Percentiles rank a stretch among this genome's conserved stretches.
phyloP scores from a whole-genome alignment of 2,888 invertebrate genomes.

The Silvanus unidentatus region DNA sequence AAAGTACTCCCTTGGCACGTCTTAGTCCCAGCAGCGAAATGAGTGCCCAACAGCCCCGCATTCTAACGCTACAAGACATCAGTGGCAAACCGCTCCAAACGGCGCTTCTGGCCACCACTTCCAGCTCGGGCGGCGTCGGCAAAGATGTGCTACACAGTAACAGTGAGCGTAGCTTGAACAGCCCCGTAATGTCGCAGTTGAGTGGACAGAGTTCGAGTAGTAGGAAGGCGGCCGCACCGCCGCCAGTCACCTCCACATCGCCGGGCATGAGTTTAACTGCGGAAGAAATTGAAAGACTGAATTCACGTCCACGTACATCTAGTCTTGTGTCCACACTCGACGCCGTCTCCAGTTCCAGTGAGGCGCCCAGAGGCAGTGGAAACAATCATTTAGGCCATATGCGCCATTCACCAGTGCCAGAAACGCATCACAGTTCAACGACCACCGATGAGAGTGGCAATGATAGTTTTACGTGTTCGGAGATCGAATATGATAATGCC shows the following conservation, averaged over 20 bases:
- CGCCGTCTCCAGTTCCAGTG: constrained; percentile 87
- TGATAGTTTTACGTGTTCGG: constrained; percentile 96
- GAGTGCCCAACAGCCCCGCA: constrained; percentile 85
- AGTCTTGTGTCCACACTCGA: constrained; percentile 89
- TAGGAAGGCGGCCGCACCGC: constrained; percentile 63
- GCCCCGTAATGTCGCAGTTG: constrained; percentile 86
- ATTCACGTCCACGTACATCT: constrained; percentile 79
- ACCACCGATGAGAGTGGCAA: constrained; percentile 91
- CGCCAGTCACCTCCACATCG: constrained; percentile 61
- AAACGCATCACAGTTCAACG: constrained; percentile 69
- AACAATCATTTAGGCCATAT: constrained; percentile 64
- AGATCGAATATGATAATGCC: constrained; percentile 93
- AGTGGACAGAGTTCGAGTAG: constrained; percentile 77
- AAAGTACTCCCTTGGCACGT: constrained; percentile 85
- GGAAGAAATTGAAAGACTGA: constrained; percentile 87
- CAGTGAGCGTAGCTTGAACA: constrained; percentile 86
- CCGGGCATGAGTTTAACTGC: constrained; percentile 83
- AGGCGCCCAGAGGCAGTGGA: constrained; percentile 65
- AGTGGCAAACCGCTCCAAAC: constrained; percentile 89
- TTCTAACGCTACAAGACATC: constrained; percentile 88
- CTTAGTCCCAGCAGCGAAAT: constrained; percentile 88
- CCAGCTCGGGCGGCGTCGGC: constrained; percentile 80
- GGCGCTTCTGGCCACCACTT: constrained; percentile 82
- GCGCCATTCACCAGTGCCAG: constrained; percentile 62
- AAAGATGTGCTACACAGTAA: constrained; percentile 82